These are phyloP conservation scores for Tauraco hartlaubi DNA, from an alignment of 2,797 vertebrate genomes.

Conservation along the genomic window DNA sequence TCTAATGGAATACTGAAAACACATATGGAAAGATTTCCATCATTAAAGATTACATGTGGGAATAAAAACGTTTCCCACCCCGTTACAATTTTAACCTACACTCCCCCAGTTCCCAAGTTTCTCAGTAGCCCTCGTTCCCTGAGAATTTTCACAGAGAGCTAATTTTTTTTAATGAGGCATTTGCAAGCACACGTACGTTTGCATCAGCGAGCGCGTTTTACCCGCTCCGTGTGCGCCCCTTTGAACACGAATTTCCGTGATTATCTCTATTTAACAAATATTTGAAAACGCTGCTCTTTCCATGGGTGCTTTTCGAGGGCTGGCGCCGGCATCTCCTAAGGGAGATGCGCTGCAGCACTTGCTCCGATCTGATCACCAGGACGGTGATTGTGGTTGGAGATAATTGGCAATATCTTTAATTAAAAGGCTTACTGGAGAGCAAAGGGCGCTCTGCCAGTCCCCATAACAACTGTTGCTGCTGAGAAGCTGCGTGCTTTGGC, in stretches of 20 bases:
- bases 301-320: not conserved
- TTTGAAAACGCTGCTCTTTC: not conserved
- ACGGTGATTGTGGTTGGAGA: not conserved
- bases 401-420: constrained; percentile 34
- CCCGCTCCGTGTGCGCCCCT: fast-evolving
- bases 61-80: not conserved
- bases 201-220: not conserved
- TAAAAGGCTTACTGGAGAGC: constrained; percentile 15
- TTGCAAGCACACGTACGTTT: not conserved
- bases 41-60: not conserved
- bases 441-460: not conserved
- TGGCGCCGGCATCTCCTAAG: not conserved
- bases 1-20: not conserved
- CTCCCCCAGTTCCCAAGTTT: not conserved
- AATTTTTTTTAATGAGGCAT: not conserved
- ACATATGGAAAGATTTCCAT: not conserved
- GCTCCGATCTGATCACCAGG: not conserved
- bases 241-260: not conserved
- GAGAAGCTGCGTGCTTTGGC: not conserved
- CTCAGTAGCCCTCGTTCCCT: not conserved
- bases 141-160: not conserved
- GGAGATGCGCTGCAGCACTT: not conserved
- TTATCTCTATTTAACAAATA: fast-evolving
- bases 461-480: not conserved
- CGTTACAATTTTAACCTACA: not conserved